Evolutionary conservation across 2,797 vertebrate genomes (phyloP).

Genomic region (Gymnothorax javanicus): DNA sequence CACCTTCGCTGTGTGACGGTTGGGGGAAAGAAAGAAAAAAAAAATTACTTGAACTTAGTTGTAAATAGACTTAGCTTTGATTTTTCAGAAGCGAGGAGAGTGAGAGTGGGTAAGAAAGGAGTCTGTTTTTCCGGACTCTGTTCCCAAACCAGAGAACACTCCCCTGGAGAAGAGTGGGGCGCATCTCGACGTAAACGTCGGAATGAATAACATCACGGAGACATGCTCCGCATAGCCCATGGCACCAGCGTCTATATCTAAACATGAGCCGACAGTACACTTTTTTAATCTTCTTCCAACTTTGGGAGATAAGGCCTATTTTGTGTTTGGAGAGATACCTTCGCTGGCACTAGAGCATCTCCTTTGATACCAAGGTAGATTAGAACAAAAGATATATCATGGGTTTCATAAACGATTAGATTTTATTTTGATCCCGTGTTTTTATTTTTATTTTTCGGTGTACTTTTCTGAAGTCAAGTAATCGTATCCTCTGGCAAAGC

Average conservation of each 20-base stretch:
- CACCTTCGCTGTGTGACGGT: slow-evolving; percentile 3
- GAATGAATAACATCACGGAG: slow-evolving; percentile 19
- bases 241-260: slow-evolving; percentile 37
- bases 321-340: slow-evolving; percentile 65
- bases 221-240: slow-evolving; percentile 27
- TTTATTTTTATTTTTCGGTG: slow-evolving; percentile 2
- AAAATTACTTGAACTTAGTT: not conserved
- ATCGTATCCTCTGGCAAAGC: slow-evolving; percentile 4
- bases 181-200: slow-evolving; percentile 8
- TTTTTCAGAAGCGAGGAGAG: not conserved
- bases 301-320: slow-evolving; percentile 67
- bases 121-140: not conserved
- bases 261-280: slow-evolving; percentile 44
- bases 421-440: slow-evolving; percentile 55
- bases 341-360: slow-evolving; percentile 65
- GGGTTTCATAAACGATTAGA: slow-evolving; percentile 60
- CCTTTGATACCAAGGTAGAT: slow-evolving; percentile 68
- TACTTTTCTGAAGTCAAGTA: slow-evolving; percentile 22
- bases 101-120: not conserved
- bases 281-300: slow-evolving; percentile 62
- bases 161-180: not conserved
- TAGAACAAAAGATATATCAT: slow-evolving; percentile 63
- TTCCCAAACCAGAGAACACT: not conserved
- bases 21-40: not conserved
- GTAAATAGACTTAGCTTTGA: not conserved